Evolutionary conservation across 2,113 vertebrate species (phyloP), one percentile per base, ranked within the genome.

Genomic region (Scolopax mira): DNA sequence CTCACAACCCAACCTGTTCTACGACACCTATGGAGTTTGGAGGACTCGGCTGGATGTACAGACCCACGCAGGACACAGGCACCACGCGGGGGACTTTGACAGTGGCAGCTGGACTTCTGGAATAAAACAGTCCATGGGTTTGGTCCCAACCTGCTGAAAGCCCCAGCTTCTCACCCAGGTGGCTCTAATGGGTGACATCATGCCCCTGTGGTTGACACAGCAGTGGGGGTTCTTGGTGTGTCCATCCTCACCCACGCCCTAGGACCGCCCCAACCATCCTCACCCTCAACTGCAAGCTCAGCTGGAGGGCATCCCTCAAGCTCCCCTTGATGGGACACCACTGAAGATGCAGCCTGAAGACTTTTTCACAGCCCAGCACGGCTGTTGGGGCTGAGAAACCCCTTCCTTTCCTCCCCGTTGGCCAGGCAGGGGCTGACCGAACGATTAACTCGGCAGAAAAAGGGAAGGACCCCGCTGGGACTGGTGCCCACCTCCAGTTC

Each of bases 281-380:
- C 2, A 0, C 15, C n/a, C 37, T 35, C 37, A 46, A 4, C 70
- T 13, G 31, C 3, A 25, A 35, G 21, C 35, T 14, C 81, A 64
- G 62, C 83, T 46, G 79, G 30, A 88, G 80, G 35, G 57, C 27
- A 57, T 18, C 65, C 70, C 70, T 30, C 6, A 18, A 37, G 79
- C 70, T 71, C 65, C 24, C 58, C 12, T 18, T n/a, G 69, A 74
- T 17, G 60, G 18, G 48, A 79, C 31, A 17, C 33, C 89, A 35
- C 48, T 35, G 13, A 65, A 79, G 75, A 49, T 0, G 14, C 28
- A 58, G 80, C 83, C 64, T 0, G 2, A 88, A 55, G 67, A 17
- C 61, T 21, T 74, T 27, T 44, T 16, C 75, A 37, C 18, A 17
- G 52, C 85, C 39, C 57, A 15, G 91, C 19, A n/a, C 0, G 0